These are phyloP conservation scores for Acronicta aceris DNA, from an alignment of 2,888 invertebrate species.

Conservation along the genomic window DNA sequence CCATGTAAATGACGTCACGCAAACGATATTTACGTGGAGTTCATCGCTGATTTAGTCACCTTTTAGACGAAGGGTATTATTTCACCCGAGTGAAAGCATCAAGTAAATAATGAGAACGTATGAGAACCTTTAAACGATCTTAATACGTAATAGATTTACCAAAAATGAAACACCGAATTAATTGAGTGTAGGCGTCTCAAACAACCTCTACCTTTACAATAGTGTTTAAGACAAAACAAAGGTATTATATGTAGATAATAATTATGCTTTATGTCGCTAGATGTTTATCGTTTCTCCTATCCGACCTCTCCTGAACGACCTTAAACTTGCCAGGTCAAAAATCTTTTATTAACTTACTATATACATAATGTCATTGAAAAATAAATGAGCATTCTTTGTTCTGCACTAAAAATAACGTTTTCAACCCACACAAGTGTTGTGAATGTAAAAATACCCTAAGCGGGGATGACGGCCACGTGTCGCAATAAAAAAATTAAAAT, in stretches of 20 bases:
- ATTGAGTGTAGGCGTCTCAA: constrained; percentile 14
- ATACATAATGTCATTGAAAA: constrained; percentile 27
- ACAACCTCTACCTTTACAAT: constrained; percentile 39
- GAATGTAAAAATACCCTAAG: constrained; percentile 69
- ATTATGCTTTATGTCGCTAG: constrained; percentile 13
- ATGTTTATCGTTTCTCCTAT: neutral
- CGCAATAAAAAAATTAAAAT: constrained; percentile 45
- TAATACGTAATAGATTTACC: neutral
- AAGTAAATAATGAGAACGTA: too few relatives aligned
- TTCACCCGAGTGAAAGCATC: too few relatives aligned
- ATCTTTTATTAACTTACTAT: too few relatives aligned
- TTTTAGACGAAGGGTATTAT: too few relatives aligned
- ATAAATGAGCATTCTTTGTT: constrained; percentile 5
- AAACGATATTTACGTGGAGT: too few relatives aligned
- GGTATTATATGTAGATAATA: too few relatives aligned
- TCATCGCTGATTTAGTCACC: too few relatives aligned
- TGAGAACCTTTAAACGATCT: too few relatives aligned
- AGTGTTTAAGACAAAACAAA: constrained; percentile 39
- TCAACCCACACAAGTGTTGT: constrained; percentile 47
- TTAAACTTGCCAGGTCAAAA: neutral
- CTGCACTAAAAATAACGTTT: constrained; percentile 27
- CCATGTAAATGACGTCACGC: too few relatives aligned
- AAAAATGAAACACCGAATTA: constrained; percentile 19
- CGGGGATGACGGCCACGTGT: constrained; percentile 62
- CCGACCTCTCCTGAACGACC: neutral